Percentiles rank a stretch among this genome's conserved stretches.
Evolutionary conservation across 2,797 vertebrate genomes (phyloP).

Genomic region (Alectoris magna): DNA sequence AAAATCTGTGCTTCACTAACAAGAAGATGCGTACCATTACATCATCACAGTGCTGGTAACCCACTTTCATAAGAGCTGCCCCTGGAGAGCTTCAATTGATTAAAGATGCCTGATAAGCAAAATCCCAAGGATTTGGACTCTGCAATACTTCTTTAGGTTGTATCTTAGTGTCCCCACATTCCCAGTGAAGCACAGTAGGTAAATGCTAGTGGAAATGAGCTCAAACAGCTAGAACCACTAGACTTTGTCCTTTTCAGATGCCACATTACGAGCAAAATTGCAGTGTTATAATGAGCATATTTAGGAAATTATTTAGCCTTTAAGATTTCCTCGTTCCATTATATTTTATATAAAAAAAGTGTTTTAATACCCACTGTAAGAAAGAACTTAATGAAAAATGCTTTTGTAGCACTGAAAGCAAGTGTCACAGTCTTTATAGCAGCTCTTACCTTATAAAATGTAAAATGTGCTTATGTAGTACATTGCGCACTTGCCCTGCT

Average conservation of each 20-base stretch:
- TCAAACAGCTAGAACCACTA: not conserved
- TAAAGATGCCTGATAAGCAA: not conserved
- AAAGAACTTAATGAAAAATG: not conserved
- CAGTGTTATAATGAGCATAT: not conserved
- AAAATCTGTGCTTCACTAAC: not conserved
- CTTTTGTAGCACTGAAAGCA: not conserved
- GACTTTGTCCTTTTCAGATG: not conserved
- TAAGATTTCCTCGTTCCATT: not conserved
- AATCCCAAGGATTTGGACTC: not conserved
- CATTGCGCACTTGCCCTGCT: not conserved
- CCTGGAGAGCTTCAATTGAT: not conserved
- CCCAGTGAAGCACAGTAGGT: not conserved
- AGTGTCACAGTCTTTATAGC: not conserved
- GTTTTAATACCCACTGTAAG: not conserved
- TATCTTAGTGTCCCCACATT: not conserved
- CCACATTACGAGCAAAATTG: not conserved
- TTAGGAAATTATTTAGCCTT: conserved; percentile 9
- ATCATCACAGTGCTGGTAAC: not conserved
- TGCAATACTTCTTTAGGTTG: rapidly evolving
- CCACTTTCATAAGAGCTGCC: not conserved
- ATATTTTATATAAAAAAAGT: not conserved
- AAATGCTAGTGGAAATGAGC: not conserved
- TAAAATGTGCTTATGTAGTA: not conserved
- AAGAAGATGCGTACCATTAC: not conserved
- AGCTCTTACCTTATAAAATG: not conserved